Conservation (phyloP, 2,113 vertebrate genomes). For the Acinonyx jubatus region DNA sequence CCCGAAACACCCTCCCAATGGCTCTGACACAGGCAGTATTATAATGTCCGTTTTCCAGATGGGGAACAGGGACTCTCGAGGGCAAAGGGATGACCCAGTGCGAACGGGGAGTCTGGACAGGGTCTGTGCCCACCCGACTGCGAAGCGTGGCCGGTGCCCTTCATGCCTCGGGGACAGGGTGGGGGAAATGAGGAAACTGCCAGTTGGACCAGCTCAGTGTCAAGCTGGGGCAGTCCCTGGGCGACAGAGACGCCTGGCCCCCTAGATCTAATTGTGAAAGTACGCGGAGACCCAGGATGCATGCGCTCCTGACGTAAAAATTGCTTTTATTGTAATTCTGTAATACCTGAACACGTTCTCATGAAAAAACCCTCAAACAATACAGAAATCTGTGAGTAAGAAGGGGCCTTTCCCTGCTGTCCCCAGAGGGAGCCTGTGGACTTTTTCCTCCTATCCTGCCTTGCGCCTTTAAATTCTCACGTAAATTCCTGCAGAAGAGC, state of each 20-base stretch:
- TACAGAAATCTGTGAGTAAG: neutral
- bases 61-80: neutral
- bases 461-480: neutral
- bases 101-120: rapidly evolving
- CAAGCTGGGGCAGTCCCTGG: neutral
- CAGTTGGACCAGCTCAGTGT: neutral
- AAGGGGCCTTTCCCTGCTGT: rapidly evolving
- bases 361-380: neutral
- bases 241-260: neutral
- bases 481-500: rapidly evolving
- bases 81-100: neutral
- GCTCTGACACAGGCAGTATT: neutral
- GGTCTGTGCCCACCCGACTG: neutral
- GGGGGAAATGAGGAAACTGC: neutral
- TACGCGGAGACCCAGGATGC: neutral
- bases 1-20: neutral
- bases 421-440: neutral
- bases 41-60: neutral
- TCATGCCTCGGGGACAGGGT: neutral
- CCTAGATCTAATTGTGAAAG: conserved; percentile 39
- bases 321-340: neutral
- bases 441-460: neutral
- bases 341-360: neutral
- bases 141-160: neutral
- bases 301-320: neutral